phyloP scores from a whole-genome alignment of 1,140 invertebrate genomes.

The Achatina immaculata region DNA sequence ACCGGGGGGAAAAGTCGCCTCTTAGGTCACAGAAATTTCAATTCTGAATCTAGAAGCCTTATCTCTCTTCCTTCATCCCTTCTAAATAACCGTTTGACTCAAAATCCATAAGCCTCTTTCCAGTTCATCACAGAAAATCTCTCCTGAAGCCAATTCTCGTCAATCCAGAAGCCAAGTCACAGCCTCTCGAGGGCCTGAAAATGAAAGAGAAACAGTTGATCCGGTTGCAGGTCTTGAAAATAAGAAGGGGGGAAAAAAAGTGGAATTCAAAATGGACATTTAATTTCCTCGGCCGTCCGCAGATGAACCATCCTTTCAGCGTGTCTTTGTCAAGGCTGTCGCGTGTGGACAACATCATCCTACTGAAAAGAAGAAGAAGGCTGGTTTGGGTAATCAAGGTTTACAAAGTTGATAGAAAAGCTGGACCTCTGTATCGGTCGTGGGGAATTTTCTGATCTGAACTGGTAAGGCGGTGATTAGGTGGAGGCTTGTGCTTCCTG shows the following conservation, averaged over 20 bases:
- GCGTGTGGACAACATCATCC: background rate
- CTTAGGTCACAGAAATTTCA: background rate
- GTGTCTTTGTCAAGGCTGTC: conserved; percentile 10
- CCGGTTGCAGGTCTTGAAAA: conserved; percentile 9
- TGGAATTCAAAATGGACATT: conserved; percentile 12
- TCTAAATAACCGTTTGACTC: background rate
- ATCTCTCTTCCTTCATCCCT: background rate
- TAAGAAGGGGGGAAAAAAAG: too few species aligned
- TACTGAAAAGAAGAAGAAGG: too few species aligned
- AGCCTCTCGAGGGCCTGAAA: background rate
- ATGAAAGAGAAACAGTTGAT: conserved; percentile 11
- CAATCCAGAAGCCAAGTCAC: background rate
- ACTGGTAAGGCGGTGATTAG: too few species aligned
- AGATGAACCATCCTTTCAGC: background rate
- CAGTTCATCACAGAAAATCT: background rate
- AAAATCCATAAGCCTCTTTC: conserved; percentile 7
- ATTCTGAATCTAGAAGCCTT: background rate
- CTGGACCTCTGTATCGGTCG: too few species aligned
- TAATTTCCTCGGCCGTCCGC: conserved; percentile 10
- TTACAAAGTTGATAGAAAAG: too few species aligned
- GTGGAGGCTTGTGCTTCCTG: too few species aligned
- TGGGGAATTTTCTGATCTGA: too few species aligned
- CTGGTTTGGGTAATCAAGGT: background rate
- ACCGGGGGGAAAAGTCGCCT: background rate
- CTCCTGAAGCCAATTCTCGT: background rate